Evolutionary conservation across 53 echinoderm and acorn worm genomes (phyloP).

Genomic region (Astropecten irregularis): DNA sequence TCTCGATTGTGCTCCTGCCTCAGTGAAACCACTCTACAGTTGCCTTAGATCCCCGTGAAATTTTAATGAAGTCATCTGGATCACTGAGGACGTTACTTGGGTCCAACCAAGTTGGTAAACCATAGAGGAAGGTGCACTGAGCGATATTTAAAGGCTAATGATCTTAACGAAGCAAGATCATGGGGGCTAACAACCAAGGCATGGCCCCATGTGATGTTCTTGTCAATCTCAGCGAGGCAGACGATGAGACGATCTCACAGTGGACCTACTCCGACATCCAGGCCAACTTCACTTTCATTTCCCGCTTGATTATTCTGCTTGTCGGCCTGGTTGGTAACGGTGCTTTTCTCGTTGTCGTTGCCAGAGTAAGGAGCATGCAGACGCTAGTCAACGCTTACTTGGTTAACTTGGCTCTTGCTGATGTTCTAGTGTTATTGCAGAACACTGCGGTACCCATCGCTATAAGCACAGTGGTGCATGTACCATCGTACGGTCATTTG

Average conservation of each 20-base stretch:
- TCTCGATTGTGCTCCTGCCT: too few species aligned
- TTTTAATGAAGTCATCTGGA: too few species aligned
- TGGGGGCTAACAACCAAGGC: slow-evolving; percentile 5
- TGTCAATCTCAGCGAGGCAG: slow-evolving; percentile 14
- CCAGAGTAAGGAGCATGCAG: slow-evolving; percentile 18
- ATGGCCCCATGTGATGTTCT: neutral
- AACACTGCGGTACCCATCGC: slow-evolving; percentile 19
- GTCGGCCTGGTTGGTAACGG: slow-evolving; percentile 30
- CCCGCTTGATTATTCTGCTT: neutral
- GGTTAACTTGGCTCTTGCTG: slow-evolving; percentile 40
- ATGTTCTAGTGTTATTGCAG: slow-evolving; percentile 3
- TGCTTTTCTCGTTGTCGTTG: slow-evolving; percentile 30
- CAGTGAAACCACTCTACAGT: too few species aligned
- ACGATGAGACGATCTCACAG: neutral
- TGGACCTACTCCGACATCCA: slow-evolving; percentile 10
- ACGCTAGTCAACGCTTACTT: slow-evolving; percentile 40
- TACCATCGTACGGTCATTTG: slow-evolving; percentile 1
- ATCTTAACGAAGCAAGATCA: too few species aligned
- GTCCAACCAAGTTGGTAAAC: too few species aligned
- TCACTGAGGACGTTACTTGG: too few species aligned
- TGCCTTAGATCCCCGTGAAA: too few species aligned
- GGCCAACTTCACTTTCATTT: neutral
- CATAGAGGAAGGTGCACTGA: too few species aligned
- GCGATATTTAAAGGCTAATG: too few species aligned
- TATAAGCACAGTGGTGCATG: neutral